Base-by-base conservation (phyloP, 92 coral and sea anemone species). In the Plumapathes pennacea region DNA sequence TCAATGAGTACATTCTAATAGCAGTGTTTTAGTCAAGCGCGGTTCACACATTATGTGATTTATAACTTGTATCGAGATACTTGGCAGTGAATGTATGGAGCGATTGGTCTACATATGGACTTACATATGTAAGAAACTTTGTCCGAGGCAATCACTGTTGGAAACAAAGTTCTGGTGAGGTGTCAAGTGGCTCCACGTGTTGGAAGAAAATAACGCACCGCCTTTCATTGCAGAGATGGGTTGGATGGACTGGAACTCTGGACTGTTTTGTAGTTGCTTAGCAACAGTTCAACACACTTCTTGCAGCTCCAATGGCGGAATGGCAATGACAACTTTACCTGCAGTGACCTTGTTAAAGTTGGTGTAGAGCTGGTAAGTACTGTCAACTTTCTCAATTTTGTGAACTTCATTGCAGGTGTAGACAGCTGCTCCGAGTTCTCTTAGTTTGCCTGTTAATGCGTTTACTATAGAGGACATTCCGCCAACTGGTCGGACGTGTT, bases 191-290 rank as follows among this genome's bases (percentile, higher is more conserved):
- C n/a, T n/a, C n/a, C n/a, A n/a, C n/a, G n/a, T n/a, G n/a, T n/a
- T n/a, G n/a, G n/a, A n/a, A n/a, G n/a, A n/a, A n/a, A n/a, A n/a
- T n/a, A n/a, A n/a, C n/a, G n/a, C n/a, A n/a, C n/a, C n/a, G 2
- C 34, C 81, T 38, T 65, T 74, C 28, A 74, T 64, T 20, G 81
- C 81, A 20, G 67, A 74, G 14, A 53, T 32, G 10, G 66, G 66
- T 3, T 40, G 44, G 13, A 74, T 64, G 14, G 81, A 74, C 41
- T 46, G 67, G 18, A 54, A 56, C 12, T 29, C 59, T n/a, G 38
- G 11, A 9, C 21, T 29, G 26, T 7, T 23, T 45, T 47, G 65
- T 10, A 75, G 55, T 31, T 54, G 14, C 30, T 38, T 44, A 2
- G 82, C 75, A n/a, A n/a, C n/a, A n/a, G 12, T 17, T 3, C 60